Percentiles rank a stretch among this genome's conserved stretches.
Conservation (phyloP, 2,113 vertebrate species). For the Mungos mungo region DNA sequence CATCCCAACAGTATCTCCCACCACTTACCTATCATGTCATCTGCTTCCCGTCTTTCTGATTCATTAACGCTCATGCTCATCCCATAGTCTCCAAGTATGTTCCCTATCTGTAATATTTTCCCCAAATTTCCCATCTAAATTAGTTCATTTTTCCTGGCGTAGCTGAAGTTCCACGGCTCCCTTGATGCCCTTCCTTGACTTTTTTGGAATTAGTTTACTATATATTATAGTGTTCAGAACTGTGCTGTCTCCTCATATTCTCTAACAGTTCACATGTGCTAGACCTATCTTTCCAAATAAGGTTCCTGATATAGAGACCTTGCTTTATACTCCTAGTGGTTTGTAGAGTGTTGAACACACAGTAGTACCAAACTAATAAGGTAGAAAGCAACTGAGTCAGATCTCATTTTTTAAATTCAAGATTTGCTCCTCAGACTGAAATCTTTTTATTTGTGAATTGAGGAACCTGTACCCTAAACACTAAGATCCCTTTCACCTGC, state of each 20-base stretch:
- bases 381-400: background rate
- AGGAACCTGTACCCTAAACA: background rate
- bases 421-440: background rate
- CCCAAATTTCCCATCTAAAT: background rate
- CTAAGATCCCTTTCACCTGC: background rate
- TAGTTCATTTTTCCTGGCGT: background rate
- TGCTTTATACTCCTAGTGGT: background rate
- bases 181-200: background rate
- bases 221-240: background rate
- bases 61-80: background rate
- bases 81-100: background rate
- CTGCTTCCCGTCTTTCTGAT: background rate
- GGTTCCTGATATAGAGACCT: background rate
- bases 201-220: background rate
- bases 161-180: background rate
- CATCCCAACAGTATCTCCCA: background rate
- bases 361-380: background rate
- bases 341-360: background rate
- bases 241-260: background rate
- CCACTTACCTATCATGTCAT: background rate
- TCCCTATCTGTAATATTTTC: background rate
- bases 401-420: conserved; percentile 26
- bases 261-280: background rate
- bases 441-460: background rate
- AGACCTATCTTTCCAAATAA: conserved; percentile 7